These are phyloP conservation scores for Leptothorax acervorum DNA, from an alignment of 2,888 invertebrate species.

Conservation along the genomic window DNA sequence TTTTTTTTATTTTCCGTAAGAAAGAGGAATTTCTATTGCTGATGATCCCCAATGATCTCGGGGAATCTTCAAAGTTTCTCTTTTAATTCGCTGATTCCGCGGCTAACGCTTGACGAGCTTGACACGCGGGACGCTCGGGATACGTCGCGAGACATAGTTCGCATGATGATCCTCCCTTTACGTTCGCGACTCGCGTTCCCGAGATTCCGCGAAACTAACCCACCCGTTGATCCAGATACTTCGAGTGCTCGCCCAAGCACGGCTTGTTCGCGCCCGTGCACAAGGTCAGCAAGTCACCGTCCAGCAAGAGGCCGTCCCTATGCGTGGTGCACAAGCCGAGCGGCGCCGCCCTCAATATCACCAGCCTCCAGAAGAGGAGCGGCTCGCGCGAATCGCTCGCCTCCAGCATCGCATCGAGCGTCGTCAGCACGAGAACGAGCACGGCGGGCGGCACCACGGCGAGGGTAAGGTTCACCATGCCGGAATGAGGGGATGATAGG, in stretches of 20 bases:
- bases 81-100: conserved; percentile 5
- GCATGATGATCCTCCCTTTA: not conserved
- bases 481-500: conserved; percentile 74
- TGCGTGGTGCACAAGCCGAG: conserved; percentile 89
- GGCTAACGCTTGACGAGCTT: not conserved
- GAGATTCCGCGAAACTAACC: conserved; percentile 39
- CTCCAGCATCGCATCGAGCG: conserved; percentile 84
- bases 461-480: conserved; percentile 91
- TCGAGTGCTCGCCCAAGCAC: conserved; percentile 95
- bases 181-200: not conserved
- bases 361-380: conserved; percentile 87
- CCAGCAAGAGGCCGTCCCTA: conserved; percentile 88
- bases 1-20: not conserved
- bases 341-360: conserved; percentile 87
- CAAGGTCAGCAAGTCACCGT: conserved; percentile 95
- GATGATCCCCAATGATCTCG: not conserved
- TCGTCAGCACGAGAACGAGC: conserved; percentile 88
- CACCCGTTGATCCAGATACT: conserved; percentile 90
- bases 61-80: not conserved
- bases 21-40: not conserved
- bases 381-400: conserved; percentile 95
- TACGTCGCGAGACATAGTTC: not conserved
- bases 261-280: conserved; percentile 97
- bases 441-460: conserved; percentile 86
- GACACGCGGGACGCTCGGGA: not conserved